These are phyloP conservation scores for Littorina saxatilis DNA, from an alignment of 1,140 invertebrate genomes.

Conservation along the genomic window DNA sequence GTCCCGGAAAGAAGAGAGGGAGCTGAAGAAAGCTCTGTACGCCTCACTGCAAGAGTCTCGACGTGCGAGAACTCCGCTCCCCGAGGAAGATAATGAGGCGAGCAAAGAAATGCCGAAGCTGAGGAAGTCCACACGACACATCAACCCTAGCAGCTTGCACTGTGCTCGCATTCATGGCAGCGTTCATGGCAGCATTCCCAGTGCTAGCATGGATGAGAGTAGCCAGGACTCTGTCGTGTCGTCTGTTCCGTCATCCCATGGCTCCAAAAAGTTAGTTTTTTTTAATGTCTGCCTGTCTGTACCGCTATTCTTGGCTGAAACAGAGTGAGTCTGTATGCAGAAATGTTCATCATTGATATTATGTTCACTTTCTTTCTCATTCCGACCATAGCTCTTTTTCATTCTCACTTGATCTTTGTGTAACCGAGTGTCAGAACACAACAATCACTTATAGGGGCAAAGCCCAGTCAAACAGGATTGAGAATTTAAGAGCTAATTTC, in stretches of 20 bases:
- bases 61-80: slow-evolving; percentile 1
- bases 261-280: slow-evolving; percentile 40
- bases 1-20: slow-evolving; percentile 74
- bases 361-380: no score
- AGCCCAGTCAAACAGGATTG: no score
- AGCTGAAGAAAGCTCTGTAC: slow-evolving; percentile 75
- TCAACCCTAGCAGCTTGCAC: slow-evolving; percentile 9
- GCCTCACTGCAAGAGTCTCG: slow-evolving; percentile 73
- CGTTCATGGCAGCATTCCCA: background rate
- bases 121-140: background rate
- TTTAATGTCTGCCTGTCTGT: no score
- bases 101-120: slow-evolving; percentile 6
- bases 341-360: no score
- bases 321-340: background rate
- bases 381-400: no score
- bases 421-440: no score
- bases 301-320: no score
- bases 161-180: no score
- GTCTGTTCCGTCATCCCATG: slow-evolving; percentile 36
- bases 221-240: slow-evolving; percentile 58
- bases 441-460: no score
- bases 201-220: slow-evolving; percentile 52
- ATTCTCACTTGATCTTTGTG: no score
- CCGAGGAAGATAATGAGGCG: slow-evolving; percentile 13
- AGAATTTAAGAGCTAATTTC: no score